These are phyloP conservation scores for Sycophaga agraensis DNA, from an alignment of 1,140 invertebrate species.

Conservation along the genomic window DNA sequence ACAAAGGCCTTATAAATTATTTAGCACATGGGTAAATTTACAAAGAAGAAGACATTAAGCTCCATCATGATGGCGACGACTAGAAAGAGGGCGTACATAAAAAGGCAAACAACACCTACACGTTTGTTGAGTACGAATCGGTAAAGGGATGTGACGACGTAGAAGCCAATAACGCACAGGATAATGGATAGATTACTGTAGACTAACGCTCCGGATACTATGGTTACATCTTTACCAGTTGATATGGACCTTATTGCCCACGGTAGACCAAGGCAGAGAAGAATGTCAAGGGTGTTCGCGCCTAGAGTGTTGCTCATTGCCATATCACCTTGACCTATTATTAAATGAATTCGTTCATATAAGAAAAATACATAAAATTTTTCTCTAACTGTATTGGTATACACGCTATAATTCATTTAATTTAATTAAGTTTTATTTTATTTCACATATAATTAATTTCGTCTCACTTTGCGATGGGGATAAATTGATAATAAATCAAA, in stretches of 20 bases:
- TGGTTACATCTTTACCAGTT: slow-evolving; percentile 56
- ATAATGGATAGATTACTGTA: slow-evolving; percentile 68
- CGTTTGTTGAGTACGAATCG: slow-evolving; percentile 63
- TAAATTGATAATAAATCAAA: too few relatives aligned
- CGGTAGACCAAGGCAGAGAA: slow-evolving; percentile 81
- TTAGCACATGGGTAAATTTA: slow-evolving; percentile 56
- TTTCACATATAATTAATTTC: too few relatives aligned
- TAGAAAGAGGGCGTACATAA: slow-evolving; percentile 66
- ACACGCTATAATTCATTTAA: too few relatives aligned
- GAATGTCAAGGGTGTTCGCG: slow-evolving; percentile 81
- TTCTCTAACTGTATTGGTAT: too few relatives aligned
- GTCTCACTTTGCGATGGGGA: too few relatives aligned
- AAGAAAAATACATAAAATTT: too few relatives aligned
- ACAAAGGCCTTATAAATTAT: too few relatives aligned
- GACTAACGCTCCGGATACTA: slow-evolving; percentile 64
- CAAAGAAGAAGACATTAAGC: slow-evolving; percentile 58
- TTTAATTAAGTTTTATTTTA: too few relatives aligned
- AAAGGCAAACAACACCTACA: slow-evolving; percentile 62
- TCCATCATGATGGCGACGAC: slow-evolving; percentile 62
- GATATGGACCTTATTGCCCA: slow-evolving; percentile 78
- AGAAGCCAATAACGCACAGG: slow-evolving; percentile 62
- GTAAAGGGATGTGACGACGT: slow-evolving; percentile 59
- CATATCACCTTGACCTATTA: slow-evolving; percentile 76
- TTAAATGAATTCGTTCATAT: background rate
- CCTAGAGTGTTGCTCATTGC: slow-evolving; percentile 83